A percentile compares a stretch with the other conserved stretches of the same genome.
These are phyloP conservation scores for Orchesella flavescens DNA, from an alignment of 2,888 invertebrate genomes.

Conservation along the genomic window DNA sequence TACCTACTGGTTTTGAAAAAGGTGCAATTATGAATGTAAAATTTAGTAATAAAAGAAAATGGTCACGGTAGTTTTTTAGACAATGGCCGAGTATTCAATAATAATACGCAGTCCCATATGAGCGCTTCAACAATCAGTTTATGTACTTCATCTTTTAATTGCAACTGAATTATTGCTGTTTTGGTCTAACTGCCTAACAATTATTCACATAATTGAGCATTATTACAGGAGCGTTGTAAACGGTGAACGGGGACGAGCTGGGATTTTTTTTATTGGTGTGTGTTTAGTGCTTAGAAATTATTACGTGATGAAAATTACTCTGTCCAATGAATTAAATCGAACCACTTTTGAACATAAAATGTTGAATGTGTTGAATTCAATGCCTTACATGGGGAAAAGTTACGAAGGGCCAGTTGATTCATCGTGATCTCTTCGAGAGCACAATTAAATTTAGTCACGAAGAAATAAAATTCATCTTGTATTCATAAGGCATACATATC, in stretches of 20 bases:
- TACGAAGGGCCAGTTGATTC: not conserved
- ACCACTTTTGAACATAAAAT: too few species aligned
- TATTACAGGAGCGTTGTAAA: not conserved
- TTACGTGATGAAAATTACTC: not conserved
- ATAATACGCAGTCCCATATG: too few species aligned
- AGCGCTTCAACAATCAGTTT: not conserved
- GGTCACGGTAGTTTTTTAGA: too few species aligned
- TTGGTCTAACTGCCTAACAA: not conserved
- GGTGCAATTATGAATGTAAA: not conserved
- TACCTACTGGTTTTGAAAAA: slow-evolving; percentile 1
- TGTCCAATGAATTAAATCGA: not conserved
- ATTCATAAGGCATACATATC: not conserved
- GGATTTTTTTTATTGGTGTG: not conserved
- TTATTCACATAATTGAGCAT: not conserved
- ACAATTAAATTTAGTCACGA: slow-evolving; percentile 1
- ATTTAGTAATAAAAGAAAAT: not conserved
- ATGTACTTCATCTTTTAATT: not conserved
- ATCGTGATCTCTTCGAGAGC: not conserved
- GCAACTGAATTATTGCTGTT: not conserved
- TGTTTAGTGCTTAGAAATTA: not conserved
- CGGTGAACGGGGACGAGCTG: not conserved
- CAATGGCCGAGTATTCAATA: too few species aligned
- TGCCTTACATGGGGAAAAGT: too few species aligned
- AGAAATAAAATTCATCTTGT: not conserved
- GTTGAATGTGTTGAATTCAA: too few species aligned